Conservation (phyloP, 2,888 invertebrate species). For the Chrysolina americana region DNA sequence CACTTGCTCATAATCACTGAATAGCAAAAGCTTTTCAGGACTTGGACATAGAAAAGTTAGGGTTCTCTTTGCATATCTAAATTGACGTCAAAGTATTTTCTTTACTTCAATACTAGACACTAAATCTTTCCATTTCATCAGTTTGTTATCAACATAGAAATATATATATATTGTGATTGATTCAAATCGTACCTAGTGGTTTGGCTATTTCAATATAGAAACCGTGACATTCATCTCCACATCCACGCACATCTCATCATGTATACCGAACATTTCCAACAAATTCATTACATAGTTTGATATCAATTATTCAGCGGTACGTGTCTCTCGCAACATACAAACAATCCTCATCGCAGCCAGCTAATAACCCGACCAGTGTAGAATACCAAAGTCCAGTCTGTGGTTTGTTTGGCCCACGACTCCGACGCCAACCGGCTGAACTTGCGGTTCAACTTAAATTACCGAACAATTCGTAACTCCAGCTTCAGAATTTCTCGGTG, state of each 20-base stretch:
- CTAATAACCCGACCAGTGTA: slow-evolving; percentile 51
- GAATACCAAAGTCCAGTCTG: slow-evolving; percentile 54
- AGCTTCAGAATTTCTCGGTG: slow-evolving; percentile 54
- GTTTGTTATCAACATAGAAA: too few species aligned
- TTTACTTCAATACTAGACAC: too few species aligned
- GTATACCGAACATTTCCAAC: slow-evolving; percentile 23
- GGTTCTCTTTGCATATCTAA: too few species aligned
- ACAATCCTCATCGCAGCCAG: slow-evolving; percentile 49
- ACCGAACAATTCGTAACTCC: slow-evolving; percentile 57
- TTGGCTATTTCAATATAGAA: too few species aligned
- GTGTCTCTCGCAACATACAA: slow-evolving; percentile 37
- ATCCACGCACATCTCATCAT: neutral
- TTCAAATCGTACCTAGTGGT: too few species aligned
- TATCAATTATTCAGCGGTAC: slow-evolving; percentile 47
- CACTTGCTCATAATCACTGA: too few species aligned
- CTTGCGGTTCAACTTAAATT: slow-evolving; percentile 53
- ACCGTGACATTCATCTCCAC: too few species aligned
- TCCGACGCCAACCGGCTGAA: slow-evolving; percentile 46
- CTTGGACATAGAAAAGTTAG: too few species aligned
- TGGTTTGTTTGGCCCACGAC: slow-evolving; percentile 48
- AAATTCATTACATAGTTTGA: slow-evolving; percentile 49
- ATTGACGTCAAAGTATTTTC: too few species aligned
- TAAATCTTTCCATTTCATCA: too few species aligned
- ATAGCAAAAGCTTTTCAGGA: too few species aligned
- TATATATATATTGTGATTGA: too few species aligned